Conservation (phyloP, 92 coral and sea anemone species). For the Palythoa heliodiscus region DNA sequence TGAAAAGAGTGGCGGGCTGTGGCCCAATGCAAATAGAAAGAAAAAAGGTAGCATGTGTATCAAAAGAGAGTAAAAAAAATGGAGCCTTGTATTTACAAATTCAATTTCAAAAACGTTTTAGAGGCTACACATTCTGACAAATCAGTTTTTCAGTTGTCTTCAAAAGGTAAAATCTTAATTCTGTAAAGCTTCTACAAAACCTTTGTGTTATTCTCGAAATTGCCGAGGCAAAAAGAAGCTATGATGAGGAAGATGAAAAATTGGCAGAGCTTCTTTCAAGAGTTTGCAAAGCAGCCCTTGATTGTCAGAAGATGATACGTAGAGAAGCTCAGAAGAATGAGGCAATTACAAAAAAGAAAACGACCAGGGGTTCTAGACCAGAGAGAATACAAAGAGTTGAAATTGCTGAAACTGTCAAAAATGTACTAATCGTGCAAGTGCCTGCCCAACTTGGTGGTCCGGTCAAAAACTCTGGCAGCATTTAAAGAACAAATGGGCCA, state of each 20-base stretch:
- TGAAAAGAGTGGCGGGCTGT: constrained; percentile 28
- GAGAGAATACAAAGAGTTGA: not conserved
- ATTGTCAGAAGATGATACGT: constrained; percentile 1
- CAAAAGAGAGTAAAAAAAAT: not conserved
- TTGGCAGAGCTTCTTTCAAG: constrained; percentile 14
- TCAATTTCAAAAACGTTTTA: constrained; percentile 15
- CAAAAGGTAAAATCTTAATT: constrained; percentile 27
- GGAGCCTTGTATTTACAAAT: not conserved
- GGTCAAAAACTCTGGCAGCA: too few species aligned
- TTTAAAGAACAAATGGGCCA: too few species aligned
- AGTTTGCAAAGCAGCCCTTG: not conserved
- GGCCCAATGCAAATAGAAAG: constrained; percentile 16
- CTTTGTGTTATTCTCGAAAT: constrained; percentile 26
- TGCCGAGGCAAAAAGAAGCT: constrained; percentile 1
- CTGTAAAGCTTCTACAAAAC: constrained; percentile 12
- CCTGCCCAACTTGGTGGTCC: not conserved
- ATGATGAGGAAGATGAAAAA: constrained; percentile 12
- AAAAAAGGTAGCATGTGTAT: not conserved
- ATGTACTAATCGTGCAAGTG: constrained; percentile 13
- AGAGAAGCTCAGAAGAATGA: constrained; percentile 19
- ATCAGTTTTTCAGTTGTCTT: constrained; percentile 23
- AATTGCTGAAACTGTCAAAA: not conserved
- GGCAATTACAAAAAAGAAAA: not conserved
- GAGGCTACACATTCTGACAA: constrained; percentile 35
- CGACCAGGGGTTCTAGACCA: not conserved